phyloP scores from a whole-genome alignment of 2,797 vertebrate genomes.

The Pangasius sanitwongsei region DNA sequence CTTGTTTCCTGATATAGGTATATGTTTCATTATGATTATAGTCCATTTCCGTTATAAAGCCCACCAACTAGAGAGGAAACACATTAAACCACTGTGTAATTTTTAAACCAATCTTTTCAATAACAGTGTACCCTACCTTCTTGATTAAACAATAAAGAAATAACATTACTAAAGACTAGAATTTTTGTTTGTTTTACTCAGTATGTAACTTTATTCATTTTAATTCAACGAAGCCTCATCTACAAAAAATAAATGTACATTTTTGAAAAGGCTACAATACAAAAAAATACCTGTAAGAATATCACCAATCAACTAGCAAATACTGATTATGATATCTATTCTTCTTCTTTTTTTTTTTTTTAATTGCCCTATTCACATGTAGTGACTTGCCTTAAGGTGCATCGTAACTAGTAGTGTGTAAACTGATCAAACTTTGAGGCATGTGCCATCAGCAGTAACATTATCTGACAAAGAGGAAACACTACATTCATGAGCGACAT shows the following conservation, averaged over 20 bases:
- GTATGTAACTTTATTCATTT: not conserved
- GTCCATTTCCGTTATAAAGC: not conserved
- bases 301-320: not conserved
- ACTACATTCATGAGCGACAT: not conserved
- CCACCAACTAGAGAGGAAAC: not conserved
- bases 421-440: not conserved
- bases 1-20: not conserved
- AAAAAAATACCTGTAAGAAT: not conserved
- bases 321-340: not conserved
- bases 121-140: not conserved
- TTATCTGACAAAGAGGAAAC: not conserved
- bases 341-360: accelerated
- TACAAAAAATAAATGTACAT: not conserved
- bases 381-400: not conserved
- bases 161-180: not conserved
- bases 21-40: not conserved
- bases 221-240: not conserved
- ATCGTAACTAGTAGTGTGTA: not conserved
- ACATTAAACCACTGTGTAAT: not conserved
- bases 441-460: not conserved
- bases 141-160: not conserved
- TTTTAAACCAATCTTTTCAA: not conserved
- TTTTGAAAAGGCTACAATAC: not conserved
- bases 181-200: not conserved
- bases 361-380: too few relatives aligned